Percentiles rank a stretch among this genome's conserved stretches.
Conservation (phyloP, 1,140 invertebrate species). For the Cotesia typhae region DNA sequence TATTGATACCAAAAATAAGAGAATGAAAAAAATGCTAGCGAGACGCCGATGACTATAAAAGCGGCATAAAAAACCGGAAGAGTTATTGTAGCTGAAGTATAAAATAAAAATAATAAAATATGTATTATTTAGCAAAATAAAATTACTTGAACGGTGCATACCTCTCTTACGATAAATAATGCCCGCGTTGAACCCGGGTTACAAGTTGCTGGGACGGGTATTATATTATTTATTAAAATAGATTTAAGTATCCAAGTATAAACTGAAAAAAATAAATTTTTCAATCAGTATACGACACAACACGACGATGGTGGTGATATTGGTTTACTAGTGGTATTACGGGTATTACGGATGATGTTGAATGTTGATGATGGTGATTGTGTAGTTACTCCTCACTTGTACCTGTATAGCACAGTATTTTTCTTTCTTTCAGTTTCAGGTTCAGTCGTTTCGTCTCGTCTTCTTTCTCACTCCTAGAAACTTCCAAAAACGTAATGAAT, state of each 20-base stretch:
- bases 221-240: no score
- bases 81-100: background rate
- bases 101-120: background rate
- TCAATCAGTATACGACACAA: no score
- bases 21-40: no score
- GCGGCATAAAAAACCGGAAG: background rate
- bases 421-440: background rate
- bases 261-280: background rate
- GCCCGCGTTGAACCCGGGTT: slow-evolving; percentile 13
- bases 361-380: slow-evolving; percentile 8
- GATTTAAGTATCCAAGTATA: no score
- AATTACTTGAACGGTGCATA: slow-evolving; percentile 1
- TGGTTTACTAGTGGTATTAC: background rate
- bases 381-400: background rate
- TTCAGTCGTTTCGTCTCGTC: background rate
- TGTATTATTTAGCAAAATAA: no score
- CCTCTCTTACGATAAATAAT: slow-evolving; percentile 6
- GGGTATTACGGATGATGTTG: slow-evolving; percentile 3
- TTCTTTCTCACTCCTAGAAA: slow-evolving; percentile 32
- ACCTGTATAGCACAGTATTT: background rate
- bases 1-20: no score
- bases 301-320: no score
- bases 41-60: background rate
- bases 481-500: slow-evolving; percentile 12
- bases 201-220: slow-evolving; percentile 4